phyloP scores from a whole-genome alignment of 2,113 vertebrate genomes.

The Morone saxatilis region DNA sequence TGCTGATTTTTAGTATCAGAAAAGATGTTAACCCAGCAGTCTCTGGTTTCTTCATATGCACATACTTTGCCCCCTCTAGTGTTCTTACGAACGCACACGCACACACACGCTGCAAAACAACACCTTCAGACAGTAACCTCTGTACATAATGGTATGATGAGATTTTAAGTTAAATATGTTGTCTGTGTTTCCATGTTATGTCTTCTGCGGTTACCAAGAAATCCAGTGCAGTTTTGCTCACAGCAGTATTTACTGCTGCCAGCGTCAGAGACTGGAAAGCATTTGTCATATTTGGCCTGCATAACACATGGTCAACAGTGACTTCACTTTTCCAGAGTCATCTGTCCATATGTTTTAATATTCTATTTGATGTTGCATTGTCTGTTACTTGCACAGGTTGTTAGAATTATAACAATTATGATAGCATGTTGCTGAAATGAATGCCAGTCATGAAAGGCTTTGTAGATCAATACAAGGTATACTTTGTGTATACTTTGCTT shows the following conservation, averaged over 20 bases:
- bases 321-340: constrained; percentile 43
- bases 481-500: background rate
- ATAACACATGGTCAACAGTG: constrained; percentile 31
- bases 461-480: background rate
- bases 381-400: constrained; percentile 3
- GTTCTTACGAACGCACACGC: too few relatives aligned
- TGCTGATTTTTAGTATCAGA: too few relatives aligned
- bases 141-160: background rate
- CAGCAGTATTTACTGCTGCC: constrained; percentile 12
- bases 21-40: too few relatives aligned
- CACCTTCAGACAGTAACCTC: too few relatives aligned
- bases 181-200: constrained; percentile 14
- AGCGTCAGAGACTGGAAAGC: constrained; percentile 41
- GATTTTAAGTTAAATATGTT: background rate
- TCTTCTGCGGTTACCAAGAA: constrained; percentile 3
- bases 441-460: background rate
- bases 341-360: constrained; percentile 16
- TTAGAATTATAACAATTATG: background rate
- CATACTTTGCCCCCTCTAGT: too few relatives aligned
- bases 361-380: constrained; percentile 7
- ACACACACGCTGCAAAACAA: too few relatives aligned
- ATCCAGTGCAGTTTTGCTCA: constrained; percentile 7
- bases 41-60: too few relatives aligned
- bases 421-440: background rate
- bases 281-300: constrained; percentile 30